Base-by-base conservation (phyloP, 2,113 vertebrate species). In the Helogale parvula region DNA sequence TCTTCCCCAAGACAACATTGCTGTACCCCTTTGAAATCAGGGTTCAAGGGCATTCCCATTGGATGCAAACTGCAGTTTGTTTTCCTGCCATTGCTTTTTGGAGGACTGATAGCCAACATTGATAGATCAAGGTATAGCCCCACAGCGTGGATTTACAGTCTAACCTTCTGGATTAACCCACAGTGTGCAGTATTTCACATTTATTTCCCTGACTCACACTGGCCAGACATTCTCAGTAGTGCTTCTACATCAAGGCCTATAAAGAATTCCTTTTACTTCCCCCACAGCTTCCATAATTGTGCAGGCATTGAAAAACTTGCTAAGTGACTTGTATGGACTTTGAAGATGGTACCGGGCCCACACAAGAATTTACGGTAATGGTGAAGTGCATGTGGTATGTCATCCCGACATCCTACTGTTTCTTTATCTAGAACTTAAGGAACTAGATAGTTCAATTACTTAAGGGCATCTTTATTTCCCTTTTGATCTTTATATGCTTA, bases 341-440 rank as follows among this genome's bases (percentile, higher is more conserved):
- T 72, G 47, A 77, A 95, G 63, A 45, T 77, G 15, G 35, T 72
- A 65, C 52, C 72, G 19, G 50, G 54, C 63, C n/a, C 57, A 60
- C 11, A 8, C 12, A 54, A n/a, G 35, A 35, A 82, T 89, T 95
- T 77, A 82, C 27, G 19, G 25, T 25, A 79, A 92, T 12, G 69
- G 69, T 47, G 45, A 88, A 93, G 5, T 71, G 45, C 71, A 79
- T 74, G 15, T n/a, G 85, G n/a, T n/a, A 35, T 41, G 33, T 72
- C 80, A 74, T 69, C 25, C 11, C 74, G 80, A 66, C n/a, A 94
- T 31, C 82, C 31, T 38, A 94, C 8, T 84, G 38, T 93, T 84
- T 72, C 33, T 95, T 95, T 92, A 65, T 47, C 4, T 88, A 81
- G 38, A 94, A 93, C 7, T 84, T 66, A 47, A 93, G 57, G 65